phyloP scores from a whole-genome alignment of 1,140 invertebrate genomes.

The Heliothis virescens region DNA sequence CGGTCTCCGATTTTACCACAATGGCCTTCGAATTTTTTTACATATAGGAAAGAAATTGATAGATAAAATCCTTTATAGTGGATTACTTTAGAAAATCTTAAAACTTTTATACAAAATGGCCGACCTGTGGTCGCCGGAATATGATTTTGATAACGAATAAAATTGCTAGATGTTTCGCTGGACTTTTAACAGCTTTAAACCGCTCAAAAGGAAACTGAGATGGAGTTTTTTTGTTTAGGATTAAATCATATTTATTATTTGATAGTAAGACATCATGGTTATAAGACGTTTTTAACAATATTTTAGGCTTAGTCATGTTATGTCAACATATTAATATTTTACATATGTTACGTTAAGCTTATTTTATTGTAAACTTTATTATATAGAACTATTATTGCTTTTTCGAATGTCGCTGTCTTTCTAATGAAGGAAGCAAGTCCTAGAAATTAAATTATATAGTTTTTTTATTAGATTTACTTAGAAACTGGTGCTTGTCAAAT shows the following conservation, averaged over 20 bases:
- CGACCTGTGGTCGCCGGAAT: conserved; percentile 18
- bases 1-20: conserved; percentile 58
- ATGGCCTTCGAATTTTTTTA: conserved; percentile 69
- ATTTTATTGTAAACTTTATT: conserved; percentile 80
- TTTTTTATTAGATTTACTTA: background rate
- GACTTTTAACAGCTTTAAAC: conserved; percentile 52
- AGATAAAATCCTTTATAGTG: conserved; percentile 57
- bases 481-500: conserved; percentile 10
- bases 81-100: conserved; percentile 48
- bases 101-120: conserved; percentile 50
- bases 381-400: conserved; percentile 78
- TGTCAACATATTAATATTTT: conserved; percentile 77
- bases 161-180: conserved; percentile 44
- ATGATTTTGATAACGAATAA: conserved; percentile 47
- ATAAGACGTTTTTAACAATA: conserved; percentile 68
- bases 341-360: conserved; percentile 69
- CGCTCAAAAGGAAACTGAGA: conserved; percentile 57
- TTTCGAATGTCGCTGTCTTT: conserved; percentile 71
- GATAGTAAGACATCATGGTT: conserved; percentile 65
- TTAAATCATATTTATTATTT: conserved; percentile 71
- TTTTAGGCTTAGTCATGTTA: conserved; percentile 69
- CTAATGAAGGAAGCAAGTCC: conserved; percentile 55
- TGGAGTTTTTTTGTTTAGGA: conserved; percentile 60
- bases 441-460: conserved; percentile 30
- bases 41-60: conserved; percentile 62